These are phyloP conservation scores for Anguilla megastoma DNA, from an alignment of 2,797 vertebrate species.

Conservation along the genomic window DNA sequence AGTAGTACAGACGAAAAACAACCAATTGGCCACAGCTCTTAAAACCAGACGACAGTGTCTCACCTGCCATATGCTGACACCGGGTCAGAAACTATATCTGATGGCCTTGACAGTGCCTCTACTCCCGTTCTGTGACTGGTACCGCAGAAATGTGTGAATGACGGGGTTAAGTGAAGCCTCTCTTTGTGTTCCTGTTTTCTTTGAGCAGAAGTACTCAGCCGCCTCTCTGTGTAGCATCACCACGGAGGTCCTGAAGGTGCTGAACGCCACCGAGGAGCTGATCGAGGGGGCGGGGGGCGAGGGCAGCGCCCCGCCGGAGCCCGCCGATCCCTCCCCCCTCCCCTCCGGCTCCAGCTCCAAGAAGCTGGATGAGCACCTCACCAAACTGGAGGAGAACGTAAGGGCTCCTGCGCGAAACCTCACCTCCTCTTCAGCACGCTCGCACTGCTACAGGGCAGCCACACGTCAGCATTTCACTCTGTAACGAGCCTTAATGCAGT, in stretches of 20 bases:
- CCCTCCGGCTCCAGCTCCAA: constrained; percentile 75
- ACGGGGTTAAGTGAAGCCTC: constrained; percentile 23
- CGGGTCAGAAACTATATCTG: not conserved
- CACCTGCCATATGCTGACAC: too few relatives aligned
- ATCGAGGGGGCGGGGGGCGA: constrained; percentile 84
- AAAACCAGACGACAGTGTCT: too few relatives aligned
- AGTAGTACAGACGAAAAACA: too few relatives aligned
- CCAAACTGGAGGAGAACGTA: constrained; percentile 96
- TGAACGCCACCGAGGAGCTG: constrained; percentile 94
- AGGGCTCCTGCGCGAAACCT: constrained; percentile 50
- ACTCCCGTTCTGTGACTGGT: not conserved
- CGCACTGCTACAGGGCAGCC: not conserved
- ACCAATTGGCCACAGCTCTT: too few relatives aligned
- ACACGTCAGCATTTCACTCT: too few relatives aligned
- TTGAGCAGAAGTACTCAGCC: constrained; percentile 91
- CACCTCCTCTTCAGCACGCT: not conserved
- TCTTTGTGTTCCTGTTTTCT: constrained; percentile 60
- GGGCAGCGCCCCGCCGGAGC: constrained; percentile 65
- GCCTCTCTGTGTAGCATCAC: constrained; percentile 98
- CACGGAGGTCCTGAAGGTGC: constrained; percentile 94
- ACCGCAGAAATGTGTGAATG: too few relatives aligned
- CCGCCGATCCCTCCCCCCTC: constrained; percentile 69
- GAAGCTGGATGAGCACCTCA: constrained; percentile 87
- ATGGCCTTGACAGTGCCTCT: not conserved
- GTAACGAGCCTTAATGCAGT: not conserved